Percentiles rank a stretch among this genome's conserved stretches.
Evolutionary conservation across 2,888 invertebrate genomes (phyloP).

Genomic region (Heliconius ismenius): DNA sequence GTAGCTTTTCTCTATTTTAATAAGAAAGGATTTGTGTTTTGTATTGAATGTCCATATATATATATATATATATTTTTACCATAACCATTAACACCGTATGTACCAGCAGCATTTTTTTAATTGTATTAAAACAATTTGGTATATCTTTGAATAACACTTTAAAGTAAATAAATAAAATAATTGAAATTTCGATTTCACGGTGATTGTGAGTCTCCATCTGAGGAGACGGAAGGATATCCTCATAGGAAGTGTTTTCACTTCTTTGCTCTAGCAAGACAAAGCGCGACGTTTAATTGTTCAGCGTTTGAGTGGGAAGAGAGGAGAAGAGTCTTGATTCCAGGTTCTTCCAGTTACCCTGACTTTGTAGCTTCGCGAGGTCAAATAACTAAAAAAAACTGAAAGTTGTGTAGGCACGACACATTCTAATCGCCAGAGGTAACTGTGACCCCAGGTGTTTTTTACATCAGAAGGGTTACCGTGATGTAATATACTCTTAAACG

Average conservation of each 20-base stretch:
- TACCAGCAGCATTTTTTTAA: not conserved
- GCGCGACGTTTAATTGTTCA: not conserved
- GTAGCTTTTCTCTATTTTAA: slow-evolving; percentile 32
- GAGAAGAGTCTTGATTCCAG: not conserved
- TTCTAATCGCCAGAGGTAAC: too few species aligned
- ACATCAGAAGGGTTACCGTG: too few species aligned
- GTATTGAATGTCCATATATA: slow-evolving; percentile 18
- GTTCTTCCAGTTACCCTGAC: too few species aligned
- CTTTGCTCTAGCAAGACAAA: not conserved
- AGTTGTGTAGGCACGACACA: not conserved
- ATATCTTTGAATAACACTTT: not conserved
- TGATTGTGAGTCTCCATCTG: too few species aligned
- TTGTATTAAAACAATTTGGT: not conserved
- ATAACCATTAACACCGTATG: not conserved
- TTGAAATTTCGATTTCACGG: too few species aligned
- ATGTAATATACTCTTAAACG: too few species aligned
- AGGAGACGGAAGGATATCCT: too few species aligned
- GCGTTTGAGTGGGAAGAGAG: not conserved
- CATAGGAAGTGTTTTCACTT: not conserved
- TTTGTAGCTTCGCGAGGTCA: not conserved
- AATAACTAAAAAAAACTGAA: too few species aligned
- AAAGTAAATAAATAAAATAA: not conserved
- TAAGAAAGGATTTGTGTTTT: slow-evolving; percentile 29
- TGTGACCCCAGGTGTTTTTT: too few species aligned
- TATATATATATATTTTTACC: too few species aligned